phyloP scores from a whole-genome alignment of 2,113 vertebrate genomes.

The Epinephelus fuscoguttatus region DNA sequence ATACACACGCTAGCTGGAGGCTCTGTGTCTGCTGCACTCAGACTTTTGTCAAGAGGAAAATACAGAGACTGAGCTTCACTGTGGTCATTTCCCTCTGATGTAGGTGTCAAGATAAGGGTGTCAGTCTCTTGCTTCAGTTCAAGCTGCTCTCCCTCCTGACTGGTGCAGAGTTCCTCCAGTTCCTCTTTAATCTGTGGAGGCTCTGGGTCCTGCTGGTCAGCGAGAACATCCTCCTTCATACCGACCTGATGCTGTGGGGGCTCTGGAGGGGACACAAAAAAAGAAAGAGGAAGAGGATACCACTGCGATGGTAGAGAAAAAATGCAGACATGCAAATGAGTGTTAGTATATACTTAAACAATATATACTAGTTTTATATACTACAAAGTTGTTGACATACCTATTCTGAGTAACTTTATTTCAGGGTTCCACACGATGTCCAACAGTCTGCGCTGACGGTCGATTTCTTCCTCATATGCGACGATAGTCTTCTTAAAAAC shows the following conservation, averaged over 20 bases:
- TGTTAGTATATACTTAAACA: neutral
- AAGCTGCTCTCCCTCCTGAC: conserved; percentile 1
- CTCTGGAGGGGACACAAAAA: conserved; percentile 7
- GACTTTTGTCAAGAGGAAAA: too few relatives aligned
- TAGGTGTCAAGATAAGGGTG: neutral
- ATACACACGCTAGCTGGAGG: too few relatives aligned
- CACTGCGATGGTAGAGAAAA: neutral
- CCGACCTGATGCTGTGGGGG: conserved; percentile 10
- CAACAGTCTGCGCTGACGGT: conserved; percentile 50
- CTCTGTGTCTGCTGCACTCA: too few relatives aligned
- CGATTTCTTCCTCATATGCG: conserved; percentile 53
- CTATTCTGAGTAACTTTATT: conserved; percentile 22
- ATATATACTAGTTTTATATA: too few relatives aligned
- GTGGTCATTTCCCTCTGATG: neutral
- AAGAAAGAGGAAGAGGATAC: neutral
- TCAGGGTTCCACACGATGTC: conserved; percentile 37
- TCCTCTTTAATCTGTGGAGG: conserved; percentile 12
- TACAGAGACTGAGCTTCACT: neutral
- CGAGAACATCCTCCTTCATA: neutral
- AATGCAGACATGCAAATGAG: neutral
- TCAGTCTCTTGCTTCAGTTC: conserved; percentile 16
- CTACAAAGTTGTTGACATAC: neutral
- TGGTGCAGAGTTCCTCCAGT: conserved; percentile 1
- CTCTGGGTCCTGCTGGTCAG: neutral
- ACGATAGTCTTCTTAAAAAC: conserved; percentile 38